A percentile compares a stretch with the other conserved stretches of the same genome.
Evolutionary conservation across 2,797 vertebrate species (phyloP).

Genomic region (Etheostoma nigrum): DNA sequence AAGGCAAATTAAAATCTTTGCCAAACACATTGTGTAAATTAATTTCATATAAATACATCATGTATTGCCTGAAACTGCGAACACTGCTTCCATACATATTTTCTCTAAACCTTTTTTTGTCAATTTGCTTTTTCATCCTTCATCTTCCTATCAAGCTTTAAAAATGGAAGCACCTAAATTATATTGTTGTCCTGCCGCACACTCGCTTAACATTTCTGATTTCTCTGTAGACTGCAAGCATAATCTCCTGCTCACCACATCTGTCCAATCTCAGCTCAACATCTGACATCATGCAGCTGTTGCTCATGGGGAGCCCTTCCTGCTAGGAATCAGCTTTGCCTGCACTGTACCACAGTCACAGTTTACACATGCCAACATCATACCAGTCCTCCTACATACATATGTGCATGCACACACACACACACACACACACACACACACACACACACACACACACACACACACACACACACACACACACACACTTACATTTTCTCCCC

Average conservation of each 20-base stretch:
- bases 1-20: conserved; percentile 17
- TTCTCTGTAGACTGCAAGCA: conserved; percentile 46
- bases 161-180: conserved; percentile 23
- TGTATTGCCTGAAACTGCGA: conserved; percentile 3
- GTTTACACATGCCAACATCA: conserved; percentile 37
- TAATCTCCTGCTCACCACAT: conserved; percentile 65
- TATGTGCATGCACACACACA: neutral
- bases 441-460: neutral
- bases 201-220: conserved; percentile 51
- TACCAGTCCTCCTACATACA: conserved; percentile 3
- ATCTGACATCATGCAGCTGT: conserved; percentile 68
- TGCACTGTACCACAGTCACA: conserved; percentile 32
- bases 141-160: conserved; percentile 1
- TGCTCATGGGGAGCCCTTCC: conserved; percentile 41
- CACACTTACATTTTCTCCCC: conserved; percentile 3
- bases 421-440: neutral
- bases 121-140: neutral
- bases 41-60: conserved; percentile 27
- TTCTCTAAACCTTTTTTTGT: conserved; percentile 2
- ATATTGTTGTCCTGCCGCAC: neutral
- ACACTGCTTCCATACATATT: neutral
- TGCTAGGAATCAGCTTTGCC: conserved; percentile 39
- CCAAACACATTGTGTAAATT: conserved; percentile 1
- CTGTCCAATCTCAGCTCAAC: conserved; percentile 63
- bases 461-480: conserved; percentile 2